Evolutionary conservation across 2,113 vertebrate species (phyloP).

Genomic region (Pterocles orientalis): DNA sequence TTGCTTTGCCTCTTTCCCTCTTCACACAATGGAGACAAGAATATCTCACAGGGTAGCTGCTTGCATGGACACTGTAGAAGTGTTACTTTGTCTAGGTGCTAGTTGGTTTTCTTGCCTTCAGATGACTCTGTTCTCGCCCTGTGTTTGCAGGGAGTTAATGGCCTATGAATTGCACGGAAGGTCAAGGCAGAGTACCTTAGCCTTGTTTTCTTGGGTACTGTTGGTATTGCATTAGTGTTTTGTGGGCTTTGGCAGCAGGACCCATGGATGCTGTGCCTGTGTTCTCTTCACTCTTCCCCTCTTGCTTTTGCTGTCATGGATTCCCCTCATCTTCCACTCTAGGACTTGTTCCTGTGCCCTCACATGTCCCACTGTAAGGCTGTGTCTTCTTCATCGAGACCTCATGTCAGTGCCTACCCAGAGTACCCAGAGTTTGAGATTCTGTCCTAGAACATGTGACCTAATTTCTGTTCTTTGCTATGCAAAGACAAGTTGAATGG

Average conservation of each 20-base stretch:
- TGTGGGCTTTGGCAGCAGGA: neutral
- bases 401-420: neutral
- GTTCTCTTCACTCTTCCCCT: neutral
- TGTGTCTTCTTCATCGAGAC: neutral
- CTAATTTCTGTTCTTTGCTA: neutral
- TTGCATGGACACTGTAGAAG: neutral
- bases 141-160: neutral
- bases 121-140: neutral
- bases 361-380: neutral
- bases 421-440: neutral
- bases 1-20: conserved; percentile 1
- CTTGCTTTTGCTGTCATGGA: neutral
- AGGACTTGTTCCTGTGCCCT: neutral
- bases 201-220: neutral
- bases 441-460: neutral
- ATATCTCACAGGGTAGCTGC: neutral
- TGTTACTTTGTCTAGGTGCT: neutral
- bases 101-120: neutral
- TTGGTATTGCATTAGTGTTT: neutral
- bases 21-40: neutral
- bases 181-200: neutral
- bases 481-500: neutral
- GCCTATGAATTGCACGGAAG: neutral
- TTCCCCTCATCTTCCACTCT: neutral
- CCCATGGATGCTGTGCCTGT: neutral